Evolutionary conservation across 53 echinoderm and acorn worm species (phyloP), one percentile per base, ranked within the genome.

Genomic region (Luidia sarsii): DNA sequence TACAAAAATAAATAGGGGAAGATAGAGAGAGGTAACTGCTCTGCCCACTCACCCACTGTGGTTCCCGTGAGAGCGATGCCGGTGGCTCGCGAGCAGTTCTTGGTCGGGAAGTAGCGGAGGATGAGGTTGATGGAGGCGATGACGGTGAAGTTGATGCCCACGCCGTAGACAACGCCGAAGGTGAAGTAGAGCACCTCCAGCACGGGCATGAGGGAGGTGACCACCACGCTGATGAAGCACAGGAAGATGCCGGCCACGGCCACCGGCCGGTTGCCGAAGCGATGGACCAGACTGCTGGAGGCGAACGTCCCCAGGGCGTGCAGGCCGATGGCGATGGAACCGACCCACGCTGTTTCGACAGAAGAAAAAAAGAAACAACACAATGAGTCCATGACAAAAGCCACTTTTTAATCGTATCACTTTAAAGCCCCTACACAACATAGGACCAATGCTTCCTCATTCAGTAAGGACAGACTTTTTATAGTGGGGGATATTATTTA

Each of bases 281-380:
- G 90, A 15, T 80, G 84, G 32, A 92, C 66, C 27, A 95, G 71
- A 7, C 85, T 80, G 75, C 86, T 92, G 1, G 95, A 95, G 36
- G 90, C 51, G 61, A 92, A 68, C 20, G 89, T 90, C 11, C 85
- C 92, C 39, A 95, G 57, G 53, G 92, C 90, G 75, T 92, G 92
- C 10, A 95, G 71, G 18, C 90, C 95, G 43, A 95, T 95, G 52
- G 95, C 95, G 65, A 95, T 90, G 43, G 92, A 95, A 13, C 95
- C 95, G 30, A 95, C 72, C 95, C 95, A 95, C 46, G 87, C 95
- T 95, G 87, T 18, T n/a, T n/a, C n/a, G n/a, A n/a, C n/a, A n/a
- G n/a, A n/a, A n/a, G n/a, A n/a, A n/a, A n/a, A n/a, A n/a, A n/a
- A n/a, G n/a, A n/a, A n/a, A n/a, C n/a, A n/a, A n/a, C n/a, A n/a